Evolutionary conservation across 2,888 invertebrate species (phyloP).

Genomic region (Epirrhoe alternata): DNA sequence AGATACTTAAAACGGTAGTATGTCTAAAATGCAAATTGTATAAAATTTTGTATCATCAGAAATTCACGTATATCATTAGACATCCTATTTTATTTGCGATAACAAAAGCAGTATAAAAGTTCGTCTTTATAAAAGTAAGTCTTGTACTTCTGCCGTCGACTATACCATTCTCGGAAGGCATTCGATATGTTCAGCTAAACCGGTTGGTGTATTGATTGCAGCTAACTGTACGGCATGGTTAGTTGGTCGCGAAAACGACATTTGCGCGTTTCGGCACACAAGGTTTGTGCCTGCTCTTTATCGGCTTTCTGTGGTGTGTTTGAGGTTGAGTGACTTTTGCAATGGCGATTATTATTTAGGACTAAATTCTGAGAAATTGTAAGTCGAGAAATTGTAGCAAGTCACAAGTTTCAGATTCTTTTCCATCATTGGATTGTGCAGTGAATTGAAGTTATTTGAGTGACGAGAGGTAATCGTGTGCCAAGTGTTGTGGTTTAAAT

Average conservation of each 20-base stretch:
- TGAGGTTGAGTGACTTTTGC: neutral
- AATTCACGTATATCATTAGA: no score
- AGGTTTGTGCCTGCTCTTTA: slow-evolving; percentile 18
- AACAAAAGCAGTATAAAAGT: neutral
- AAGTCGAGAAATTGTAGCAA: neutral
- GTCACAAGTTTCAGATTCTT: neutral
- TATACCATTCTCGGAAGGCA: slow-evolving; percentile 39
- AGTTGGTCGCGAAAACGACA: slow-evolving; percentile 40
- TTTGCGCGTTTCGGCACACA: slow-evolving; percentile 34
- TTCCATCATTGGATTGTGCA: neutral
- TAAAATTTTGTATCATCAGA: no score
- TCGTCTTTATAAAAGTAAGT: neutral
- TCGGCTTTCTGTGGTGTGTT: slow-evolving; percentile 8
- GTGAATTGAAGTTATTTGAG: slow-evolving; percentile 4
- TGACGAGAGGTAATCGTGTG: slow-evolving; percentile 5
- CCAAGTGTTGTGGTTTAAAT: slow-evolving; percentile 7
- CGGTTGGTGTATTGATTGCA: slow-evolving; percentile 45
- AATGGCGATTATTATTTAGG: neutral
- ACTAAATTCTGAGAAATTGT: neutral
- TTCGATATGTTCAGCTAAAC: slow-evolving; percentile 43
- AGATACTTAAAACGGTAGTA: no score
- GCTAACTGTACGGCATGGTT: slow-evolving; percentile 42
- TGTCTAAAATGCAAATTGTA: no score
- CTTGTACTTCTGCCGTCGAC: slow-evolving; percentile 17
- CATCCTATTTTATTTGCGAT: no score